Evolutionary conservation across 2,888 invertebrate species (phyloP), one percentile per base, ranked within the genome.

Genomic region (Aphidius colemani): DNA sequence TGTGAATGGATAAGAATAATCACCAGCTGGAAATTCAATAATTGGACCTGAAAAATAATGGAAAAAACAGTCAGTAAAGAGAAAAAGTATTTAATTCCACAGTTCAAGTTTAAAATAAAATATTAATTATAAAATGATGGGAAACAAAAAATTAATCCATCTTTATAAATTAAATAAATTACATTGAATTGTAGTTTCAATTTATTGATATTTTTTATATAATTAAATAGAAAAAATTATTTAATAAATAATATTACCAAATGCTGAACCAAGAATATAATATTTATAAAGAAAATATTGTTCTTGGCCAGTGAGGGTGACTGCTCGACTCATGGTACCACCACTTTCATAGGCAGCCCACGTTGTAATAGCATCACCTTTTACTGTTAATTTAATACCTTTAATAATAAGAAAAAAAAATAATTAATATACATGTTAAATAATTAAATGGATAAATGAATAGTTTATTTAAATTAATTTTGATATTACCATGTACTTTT

Each of bases 281-380:
- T 90, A 92, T 71, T 90, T 87, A 69, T 89, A 89, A 78, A 89
- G 89, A 76, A 93, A 93, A 77, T 93, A 93, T 76, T 90, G 90
- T 75, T 93, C 93, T 75, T 89, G 86, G 2, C 88, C 92, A 10
- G 85, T 86, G 61, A 88, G 86, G 65, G 85, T 82, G 49, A 87
- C 86, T 30, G 87, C 88, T 87, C 18, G 90, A 90, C 64, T 90
- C 87, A 41, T 86, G 84, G 72, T 86, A 85, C 67, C 88, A 86
- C 66, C 86, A 85, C 71, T 86, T 86, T 43, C 81, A 70, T 88
- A 88, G 62, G 87, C 87, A 62, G 85, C 83, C 92, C 92, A 93
- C 71, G 87, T 87, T 1, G 91, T 91, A 69, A 89, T 87, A 0
- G 91, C 90, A 76, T 89, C 90, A 39, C 93, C 92, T 78, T 90